Evolutionary conservation across 2,888 invertebrate genomes (phyloP).

Genomic region (Lithodes maja): DNA sequence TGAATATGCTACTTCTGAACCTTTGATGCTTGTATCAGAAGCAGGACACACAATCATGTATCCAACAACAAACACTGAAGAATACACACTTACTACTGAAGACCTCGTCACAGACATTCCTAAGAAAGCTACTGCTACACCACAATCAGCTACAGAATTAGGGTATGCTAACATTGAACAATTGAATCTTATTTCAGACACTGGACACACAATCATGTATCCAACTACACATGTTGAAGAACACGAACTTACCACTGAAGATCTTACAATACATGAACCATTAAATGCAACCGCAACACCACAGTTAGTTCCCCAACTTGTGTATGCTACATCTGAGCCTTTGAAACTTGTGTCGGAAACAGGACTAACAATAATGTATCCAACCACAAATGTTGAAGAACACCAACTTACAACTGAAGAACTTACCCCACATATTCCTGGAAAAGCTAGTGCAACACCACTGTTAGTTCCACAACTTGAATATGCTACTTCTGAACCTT

Average conservation of each 20-base stretch:
- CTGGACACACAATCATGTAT: conserved; percentile 22
- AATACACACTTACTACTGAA: background rate
- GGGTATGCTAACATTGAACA: background rate
- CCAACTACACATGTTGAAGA: background rate
- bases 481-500: conserved; percentile 7
- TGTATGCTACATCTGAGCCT: background rate
- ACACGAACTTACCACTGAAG: conserved; percentile 29
- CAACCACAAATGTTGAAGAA: background rate
- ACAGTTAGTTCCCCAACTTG: conserved; percentile 10
- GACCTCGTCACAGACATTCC: conserved; percentile 28
- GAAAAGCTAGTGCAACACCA: background rate
- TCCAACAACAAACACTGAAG: background rate
- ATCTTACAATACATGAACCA: background rate
- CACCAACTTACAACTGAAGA: conserved; percentile 11
- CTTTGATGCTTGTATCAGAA: background rate
- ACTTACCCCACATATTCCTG: conserved; percentile 21
- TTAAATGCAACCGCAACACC: background rate
- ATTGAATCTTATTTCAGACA: conserved; percentile 30
- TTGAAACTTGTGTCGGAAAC: background rate
- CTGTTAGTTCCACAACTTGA: conserved; percentile 22
- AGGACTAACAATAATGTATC: conserved; percentile 7
- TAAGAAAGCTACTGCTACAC: background rate
- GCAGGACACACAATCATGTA: conserved; percentile 1
- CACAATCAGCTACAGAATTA: conserved; percentile 24
- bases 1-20: background rate